phyloP scores from a whole-genome alignment of 2,888 invertebrate genomes.

The Phorcus lineatus region DNA sequence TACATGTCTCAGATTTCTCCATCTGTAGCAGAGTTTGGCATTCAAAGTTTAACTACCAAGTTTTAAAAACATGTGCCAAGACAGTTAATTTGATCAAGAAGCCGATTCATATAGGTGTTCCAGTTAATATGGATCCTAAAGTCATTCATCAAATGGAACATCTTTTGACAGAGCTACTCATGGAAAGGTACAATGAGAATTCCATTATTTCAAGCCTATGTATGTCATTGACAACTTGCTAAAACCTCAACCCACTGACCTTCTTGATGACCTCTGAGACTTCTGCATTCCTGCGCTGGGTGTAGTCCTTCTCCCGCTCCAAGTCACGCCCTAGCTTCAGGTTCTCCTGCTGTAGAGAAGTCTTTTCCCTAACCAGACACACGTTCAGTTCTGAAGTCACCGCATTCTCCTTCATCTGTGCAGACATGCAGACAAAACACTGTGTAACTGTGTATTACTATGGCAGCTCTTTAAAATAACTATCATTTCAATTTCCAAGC shows the following conservation, averaged over 20 bases:
- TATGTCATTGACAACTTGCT: too few species aligned
- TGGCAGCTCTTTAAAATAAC: too few species aligned
- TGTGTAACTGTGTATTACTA: background rate
- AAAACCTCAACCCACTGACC: conserved; percentile 45
- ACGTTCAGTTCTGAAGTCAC: conserved; percentile 59
- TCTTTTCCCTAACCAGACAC: conserved; percentile 57
- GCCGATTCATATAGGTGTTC: too few species aligned
- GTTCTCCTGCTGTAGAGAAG: conserved; percentile 59
- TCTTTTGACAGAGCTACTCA: too few species aligned
- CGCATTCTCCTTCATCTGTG: conserved; percentile 65
- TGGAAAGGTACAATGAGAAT: too few species aligned
- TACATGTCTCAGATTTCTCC: conserved; percentile 51
- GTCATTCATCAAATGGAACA: too few species aligned
- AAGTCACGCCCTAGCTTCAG: conserved; percentile 51
- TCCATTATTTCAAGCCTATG: too few species aligned
- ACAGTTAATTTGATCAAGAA: background rate
- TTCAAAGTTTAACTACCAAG: background rate
- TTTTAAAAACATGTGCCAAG: background rate
- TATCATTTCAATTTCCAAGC: too few species aligned
- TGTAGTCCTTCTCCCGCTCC: conserved; percentile 51
- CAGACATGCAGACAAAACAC: background rate
- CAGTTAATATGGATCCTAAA: too few species aligned
- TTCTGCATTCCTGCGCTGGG: conserved; percentile 53
- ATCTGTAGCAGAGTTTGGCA: conserved; percentile 41
- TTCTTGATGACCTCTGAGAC: conserved; percentile 59